These are phyloP conservation scores for Bombyx huttoni DNA, from an alignment of 2,888 invertebrate species.

Conservation along the genomic window DNA sequence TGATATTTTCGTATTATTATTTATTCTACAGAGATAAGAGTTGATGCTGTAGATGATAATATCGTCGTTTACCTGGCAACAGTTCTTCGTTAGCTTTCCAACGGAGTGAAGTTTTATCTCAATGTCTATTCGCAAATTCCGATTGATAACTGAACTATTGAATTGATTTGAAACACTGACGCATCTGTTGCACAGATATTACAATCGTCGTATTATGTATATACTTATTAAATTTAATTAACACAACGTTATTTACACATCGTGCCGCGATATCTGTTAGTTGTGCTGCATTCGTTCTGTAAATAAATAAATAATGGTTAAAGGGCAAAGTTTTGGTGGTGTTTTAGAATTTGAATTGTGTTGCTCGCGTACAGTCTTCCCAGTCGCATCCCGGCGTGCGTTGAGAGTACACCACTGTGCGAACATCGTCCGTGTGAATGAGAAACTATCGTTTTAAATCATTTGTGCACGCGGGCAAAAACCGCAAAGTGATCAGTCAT, in stretches of 20 bases:
- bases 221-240: constrained; percentile 43
- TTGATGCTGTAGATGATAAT: no score
- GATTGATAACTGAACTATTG: background rate
- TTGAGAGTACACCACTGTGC: constrained; percentile 18
- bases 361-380: constrained; percentile 11
- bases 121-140: no score
- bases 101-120: no score
- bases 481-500: constrained; percentile 74
- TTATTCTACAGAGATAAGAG: no score
- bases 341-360: constrained; percentile 23
- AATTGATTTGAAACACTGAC: constrained; percentile 7
- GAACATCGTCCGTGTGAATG: constrained; percentile 52
- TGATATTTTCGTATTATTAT: no score
- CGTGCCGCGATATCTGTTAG: constrained; percentile 46
- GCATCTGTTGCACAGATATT: constrained; percentile 11
- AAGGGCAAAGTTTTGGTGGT: constrained; percentile 65
- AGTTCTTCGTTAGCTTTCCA: no score
- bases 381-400: constrained; percentile 34
- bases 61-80: no score
- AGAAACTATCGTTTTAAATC: constrained; percentile 74
- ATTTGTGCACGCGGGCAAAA: constrained; percentile 75
- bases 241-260: constrained; percentile 40
- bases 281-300: constrained; percentile 41
- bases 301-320: constrained; percentile 56
- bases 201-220: constrained; percentile 23